Conservation (phyloP, 2,888 invertebrate genomes). For the Malthinus seriepunctatus region DNA sequence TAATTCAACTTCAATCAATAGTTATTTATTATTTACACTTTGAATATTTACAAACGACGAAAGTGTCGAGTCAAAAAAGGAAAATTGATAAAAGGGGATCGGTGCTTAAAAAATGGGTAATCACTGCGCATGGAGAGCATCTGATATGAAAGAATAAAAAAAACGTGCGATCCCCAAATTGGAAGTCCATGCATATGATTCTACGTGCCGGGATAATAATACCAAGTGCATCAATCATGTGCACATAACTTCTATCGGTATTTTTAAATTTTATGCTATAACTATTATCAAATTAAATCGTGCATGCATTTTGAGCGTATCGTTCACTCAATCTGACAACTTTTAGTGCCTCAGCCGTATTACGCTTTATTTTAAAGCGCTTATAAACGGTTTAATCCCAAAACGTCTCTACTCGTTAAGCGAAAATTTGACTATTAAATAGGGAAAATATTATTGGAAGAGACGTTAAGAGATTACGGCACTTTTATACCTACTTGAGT, state of each 20-base stretch:
- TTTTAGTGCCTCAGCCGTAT: conserved; percentile 33
- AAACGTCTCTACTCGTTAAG: conserved; percentile 26
- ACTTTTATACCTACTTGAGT: conserved; percentile 51
- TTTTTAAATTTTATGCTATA: conserved; percentile 34
- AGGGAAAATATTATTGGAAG: conserved; percentile 1
- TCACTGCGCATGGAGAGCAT: conserved; percentile 37
- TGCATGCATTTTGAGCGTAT: conserved; percentile 34
- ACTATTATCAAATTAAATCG: conserved; percentile 32
- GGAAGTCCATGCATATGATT: conserved; percentile 49
- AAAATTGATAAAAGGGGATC: conserved; percentile 33
- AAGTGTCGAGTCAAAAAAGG: conserved; percentile 35
- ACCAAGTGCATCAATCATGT: conserved; percentile 48
- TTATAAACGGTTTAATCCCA: conserved; percentile 34
- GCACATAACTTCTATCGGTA: conserved; percentile 42
- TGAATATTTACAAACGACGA: conserved; percentile 31
- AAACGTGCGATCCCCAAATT: conserved; percentile 47
- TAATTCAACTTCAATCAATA: conserved; percentile 30
- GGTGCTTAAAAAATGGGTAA: conserved; percentile 31
- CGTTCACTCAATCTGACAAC: conserved; percentile 27
- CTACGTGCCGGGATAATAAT: conserved; percentile 45
- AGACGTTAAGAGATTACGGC: conserved; percentile 15
- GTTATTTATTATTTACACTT: conserved; percentile 32
- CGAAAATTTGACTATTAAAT: conserved; percentile 1
- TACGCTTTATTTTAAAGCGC: conserved; percentile 19
- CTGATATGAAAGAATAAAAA: conserved; percentile 41